A percentile compares a stretch with the other conserved stretches of the same genome.
phyloP scores from a whole-genome alignment of 2,888 invertebrate species.

The Tryphoninae sp. region DNA sequence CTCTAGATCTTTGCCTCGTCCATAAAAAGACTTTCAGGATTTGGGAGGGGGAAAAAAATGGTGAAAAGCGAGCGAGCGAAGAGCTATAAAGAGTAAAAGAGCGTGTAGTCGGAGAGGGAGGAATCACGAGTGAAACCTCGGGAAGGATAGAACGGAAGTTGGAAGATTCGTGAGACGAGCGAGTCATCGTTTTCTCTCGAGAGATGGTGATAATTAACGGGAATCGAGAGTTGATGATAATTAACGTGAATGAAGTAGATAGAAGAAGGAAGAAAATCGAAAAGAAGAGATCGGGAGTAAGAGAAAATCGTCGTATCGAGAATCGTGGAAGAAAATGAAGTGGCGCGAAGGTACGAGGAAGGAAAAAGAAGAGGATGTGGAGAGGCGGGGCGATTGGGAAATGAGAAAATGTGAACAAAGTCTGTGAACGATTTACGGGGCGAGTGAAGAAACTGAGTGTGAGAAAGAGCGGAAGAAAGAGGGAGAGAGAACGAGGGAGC shows the following conservation, averaged over 20 bases:
- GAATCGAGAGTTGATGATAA: slow-evolving; percentile 56
- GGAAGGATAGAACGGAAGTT: slow-evolving; percentile 6
- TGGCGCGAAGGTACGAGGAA: slow-evolving; percentile 3
- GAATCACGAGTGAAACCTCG: slow-evolving; percentile 20
- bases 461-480: not conserved
- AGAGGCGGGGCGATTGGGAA: not conserved
- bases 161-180: slow-evolving; percentile 37
- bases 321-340: slow-evolving; percentile 46
- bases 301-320: slow-evolving; percentile 21
- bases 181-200: slow-evolving; percentile 58
- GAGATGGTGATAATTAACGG: slow-evolving; percentile 38
- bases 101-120: slow-evolving; percentile 1
- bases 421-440: slow-evolving; percentile 23
- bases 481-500: slow-evolving; percentile 1
- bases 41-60: slow-evolving; percentile 1
- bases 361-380: slow-evolving; percentile 28
- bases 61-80: not conserved
- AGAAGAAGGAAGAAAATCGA: slow-evolving; percentile 4
- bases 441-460: slow-evolving; percentile 7
- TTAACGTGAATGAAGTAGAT: slow-evolving; percentile 48
- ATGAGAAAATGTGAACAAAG: slow-evolving; percentile 35
- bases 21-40: slow-evolving; percentile 10
- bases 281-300: slow-evolving; percentile 20
- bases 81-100: not conserved
- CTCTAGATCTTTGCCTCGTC: slow-evolving; percentile 9